Conservation (phyloP, 2,113 vertebrate species). For the Motacilla tschutschensis region DNA sequence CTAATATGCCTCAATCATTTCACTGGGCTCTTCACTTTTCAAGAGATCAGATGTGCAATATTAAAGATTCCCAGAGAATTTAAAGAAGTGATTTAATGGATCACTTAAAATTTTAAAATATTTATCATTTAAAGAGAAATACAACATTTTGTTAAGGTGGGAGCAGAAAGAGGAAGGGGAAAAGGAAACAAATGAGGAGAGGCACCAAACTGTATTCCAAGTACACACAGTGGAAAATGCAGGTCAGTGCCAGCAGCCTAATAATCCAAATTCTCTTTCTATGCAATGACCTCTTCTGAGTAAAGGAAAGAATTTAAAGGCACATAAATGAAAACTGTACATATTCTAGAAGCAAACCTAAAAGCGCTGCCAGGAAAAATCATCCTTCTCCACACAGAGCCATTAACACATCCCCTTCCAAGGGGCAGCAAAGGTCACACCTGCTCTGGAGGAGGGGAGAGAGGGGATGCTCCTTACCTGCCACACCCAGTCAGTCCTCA, state of each 20-base stretch:
- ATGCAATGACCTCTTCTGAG: constrained; percentile 4
- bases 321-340: background rate
- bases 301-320: constrained; percentile 40
- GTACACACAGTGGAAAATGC: constrained; percentile 28
- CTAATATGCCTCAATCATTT: background rate
- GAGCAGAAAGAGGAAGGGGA: background rate
- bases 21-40: background rate
- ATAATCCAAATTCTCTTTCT: constrained; percentile 28
- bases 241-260: constrained; percentile 7
- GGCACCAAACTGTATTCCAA: background rate
- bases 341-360: constrained; percentile 1
- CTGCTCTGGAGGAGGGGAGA: accelerated
- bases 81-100: background rate
- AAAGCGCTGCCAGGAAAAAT: constrained; percentile 1
- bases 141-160: background rate
- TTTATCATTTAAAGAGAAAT: background rate
- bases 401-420: background rate
- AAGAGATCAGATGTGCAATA: background rate
- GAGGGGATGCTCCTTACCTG: background rate
- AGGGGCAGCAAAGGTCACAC: background rate
- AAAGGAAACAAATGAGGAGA: constrained; percentile 1
- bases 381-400: background rate
- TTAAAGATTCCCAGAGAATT: background rate
- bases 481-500: background rate
- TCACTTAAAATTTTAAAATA: background rate